Conservation (phyloP, 2,113 vertebrate genomes). For the Aplodontia rufa region DNA sequence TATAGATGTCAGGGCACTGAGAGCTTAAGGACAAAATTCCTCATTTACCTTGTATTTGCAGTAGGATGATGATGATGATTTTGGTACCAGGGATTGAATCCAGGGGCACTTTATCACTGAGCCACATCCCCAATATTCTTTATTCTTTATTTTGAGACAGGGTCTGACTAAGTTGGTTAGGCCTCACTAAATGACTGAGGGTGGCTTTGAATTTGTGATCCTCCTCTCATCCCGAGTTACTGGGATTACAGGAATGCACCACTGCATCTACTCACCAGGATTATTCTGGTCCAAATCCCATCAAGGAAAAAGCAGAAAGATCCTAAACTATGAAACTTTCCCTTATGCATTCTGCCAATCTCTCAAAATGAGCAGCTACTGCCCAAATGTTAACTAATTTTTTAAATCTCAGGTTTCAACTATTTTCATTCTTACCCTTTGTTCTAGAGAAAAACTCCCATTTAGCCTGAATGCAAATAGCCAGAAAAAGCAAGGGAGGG, state of each 20-base stretch:
- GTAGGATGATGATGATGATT: not conserved
- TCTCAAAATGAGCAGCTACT: not conserved
- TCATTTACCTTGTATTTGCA: not conserved
- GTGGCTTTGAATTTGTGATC: too few species aligned
- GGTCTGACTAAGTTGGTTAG: too few species aligned
- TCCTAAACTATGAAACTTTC: not conserved
- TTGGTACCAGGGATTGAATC: too few species aligned
- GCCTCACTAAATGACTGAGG: too few species aligned
- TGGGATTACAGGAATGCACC: too few species aligned
- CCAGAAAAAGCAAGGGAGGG: constrained; percentile 15
- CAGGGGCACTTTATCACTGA: too few species aligned
- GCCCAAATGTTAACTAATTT: not conserved
- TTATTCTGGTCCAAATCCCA: not conserved
- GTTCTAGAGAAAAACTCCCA: not conserved
- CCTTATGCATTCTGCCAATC: not conserved
- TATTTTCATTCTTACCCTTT: not conserved
- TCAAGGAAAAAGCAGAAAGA: constrained; percentile 26
- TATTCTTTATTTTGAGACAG: too few species aligned
- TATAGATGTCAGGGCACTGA: not conserved
- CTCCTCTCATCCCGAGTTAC: too few species aligned
- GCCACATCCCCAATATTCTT: too few species aligned
- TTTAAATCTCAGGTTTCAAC: constrained; percentile 13
- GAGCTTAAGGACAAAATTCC: not conserved
- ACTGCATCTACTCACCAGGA: not conserved
- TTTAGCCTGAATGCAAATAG: constrained; percentile 42